These are phyloP conservation scores for Ips typographus DNA, from an alignment of 1,140 invertebrate genomes.

Conservation along the genomic window DNA sequence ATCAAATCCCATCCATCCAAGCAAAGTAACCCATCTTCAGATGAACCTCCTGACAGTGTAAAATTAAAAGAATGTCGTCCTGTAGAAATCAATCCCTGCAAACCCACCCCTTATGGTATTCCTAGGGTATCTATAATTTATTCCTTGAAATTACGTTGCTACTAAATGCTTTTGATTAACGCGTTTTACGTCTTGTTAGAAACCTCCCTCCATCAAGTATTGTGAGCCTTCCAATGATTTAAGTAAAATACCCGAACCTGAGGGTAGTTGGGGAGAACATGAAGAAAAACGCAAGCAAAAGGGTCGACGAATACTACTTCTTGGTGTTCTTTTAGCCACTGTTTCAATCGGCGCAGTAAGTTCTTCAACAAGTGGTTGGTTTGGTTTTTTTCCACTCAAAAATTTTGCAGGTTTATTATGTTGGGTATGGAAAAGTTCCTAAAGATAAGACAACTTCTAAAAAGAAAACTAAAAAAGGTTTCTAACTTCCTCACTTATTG, in stretches of 20 bases:
- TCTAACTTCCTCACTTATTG: neutral
- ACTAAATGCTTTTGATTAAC: conserved; percentile 3
- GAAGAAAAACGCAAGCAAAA: conserved; percentile 35
- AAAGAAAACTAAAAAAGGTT: conserved; percentile 16
- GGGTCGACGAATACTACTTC: conserved; percentile 34
- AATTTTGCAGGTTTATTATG: conserved; percentile 32
- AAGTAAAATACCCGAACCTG: conserved; percentile 42
- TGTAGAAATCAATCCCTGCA: conserved; percentile 30
- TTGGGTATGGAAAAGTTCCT: conserved; percentile 21
- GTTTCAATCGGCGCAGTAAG: conserved; percentile 43
- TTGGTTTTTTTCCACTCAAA: neutral
- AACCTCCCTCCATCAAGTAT: conserved; percentile 40
- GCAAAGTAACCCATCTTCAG: neutral
- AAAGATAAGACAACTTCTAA: conserved; percentile 8
- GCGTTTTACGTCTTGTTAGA: conserved; percentile 33
- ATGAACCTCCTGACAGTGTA: conserved; percentile 8
- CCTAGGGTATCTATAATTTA: neutral
- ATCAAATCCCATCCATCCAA: conserved; percentile 27
- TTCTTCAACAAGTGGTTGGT: conserved; percentile 19
- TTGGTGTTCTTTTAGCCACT: conserved; percentile 39
- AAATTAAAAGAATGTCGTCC: conserved; percentile 40
- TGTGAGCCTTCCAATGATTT: conserved; percentile 43
- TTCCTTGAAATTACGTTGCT: conserved; percentile 2
- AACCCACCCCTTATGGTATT: conserved; percentile 16
- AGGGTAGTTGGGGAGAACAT: conserved; percentile 35